Evolutionary conservation across 2,113 vertebrate genomes (phyloP).

Genomic region (Arothron firmamentum): DNA sequence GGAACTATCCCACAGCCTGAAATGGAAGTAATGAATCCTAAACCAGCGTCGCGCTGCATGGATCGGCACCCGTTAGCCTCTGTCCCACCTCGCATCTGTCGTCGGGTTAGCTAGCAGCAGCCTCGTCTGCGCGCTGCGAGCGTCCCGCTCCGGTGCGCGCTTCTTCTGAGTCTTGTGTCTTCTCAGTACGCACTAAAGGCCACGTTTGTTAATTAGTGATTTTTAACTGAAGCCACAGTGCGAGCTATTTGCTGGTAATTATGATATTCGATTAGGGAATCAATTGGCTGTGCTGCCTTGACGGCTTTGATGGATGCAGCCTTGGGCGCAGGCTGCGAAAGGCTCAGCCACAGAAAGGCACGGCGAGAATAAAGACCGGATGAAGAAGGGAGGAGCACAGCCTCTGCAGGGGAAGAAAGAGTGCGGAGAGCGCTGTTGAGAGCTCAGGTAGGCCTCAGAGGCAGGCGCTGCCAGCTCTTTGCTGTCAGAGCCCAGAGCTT

Average conservation of each 20-base stretch:
- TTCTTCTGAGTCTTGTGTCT: not conserved
- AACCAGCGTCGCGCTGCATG: conserved; percentile 35
- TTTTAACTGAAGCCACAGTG: conserved; percentile 58
- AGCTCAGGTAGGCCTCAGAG: conserved; percentile 25
- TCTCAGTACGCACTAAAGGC: conserved; percentile 5
- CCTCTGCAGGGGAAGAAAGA: conserved; percentile 26
- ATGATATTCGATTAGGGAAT: conserved; percentile 70
- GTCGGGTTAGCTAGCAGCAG: conserved; percentile 55
- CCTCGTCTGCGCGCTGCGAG: not conserved
- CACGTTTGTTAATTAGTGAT: conserved; percentile 58
- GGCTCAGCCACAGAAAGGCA: not conserved
- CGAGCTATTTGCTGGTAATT: conserved; percentile 66
- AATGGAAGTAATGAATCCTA: too few species aligned
- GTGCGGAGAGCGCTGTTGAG: conserved; percentile 11
- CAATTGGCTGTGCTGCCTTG: conserved; percentile 63
- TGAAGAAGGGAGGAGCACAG: conserved; percentile 2
- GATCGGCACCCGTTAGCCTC: conserved; percentile 62
- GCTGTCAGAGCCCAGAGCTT: conserved; percentile 24
- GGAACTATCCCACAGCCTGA: too few species aligned
- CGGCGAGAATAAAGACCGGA: conserved; percentile 7
- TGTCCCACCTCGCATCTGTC: conserved; percentile 46
- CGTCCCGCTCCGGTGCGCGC: not conserved
- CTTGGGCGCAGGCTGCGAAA: conserved; percentile 30
- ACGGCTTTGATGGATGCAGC: conserved; percentile 63
- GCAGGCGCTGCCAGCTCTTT: conserved; percentile 17